Conservation (phyloP, 2,113 vertebrate genomes). For the Dipodomys stephensi region DNA sequence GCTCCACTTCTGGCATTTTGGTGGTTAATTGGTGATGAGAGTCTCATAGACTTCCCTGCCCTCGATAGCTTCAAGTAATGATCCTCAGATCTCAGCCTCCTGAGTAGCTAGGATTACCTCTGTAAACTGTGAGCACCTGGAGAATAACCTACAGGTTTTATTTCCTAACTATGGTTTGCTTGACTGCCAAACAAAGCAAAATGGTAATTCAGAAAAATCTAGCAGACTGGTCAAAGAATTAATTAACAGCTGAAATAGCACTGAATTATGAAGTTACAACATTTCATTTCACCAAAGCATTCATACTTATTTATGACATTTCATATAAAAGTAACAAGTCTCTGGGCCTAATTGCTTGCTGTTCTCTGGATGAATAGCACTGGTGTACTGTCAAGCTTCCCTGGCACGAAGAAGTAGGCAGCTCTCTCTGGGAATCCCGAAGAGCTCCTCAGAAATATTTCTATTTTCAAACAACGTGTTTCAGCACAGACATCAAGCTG, state of each 20-base stretch:
- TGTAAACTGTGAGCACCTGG: background rate
- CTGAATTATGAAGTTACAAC: background rate
- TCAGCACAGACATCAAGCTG: conserved; percentile 23
- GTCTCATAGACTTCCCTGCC: too few relatives aligned
- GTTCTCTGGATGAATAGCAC: conserved; percentile 16
- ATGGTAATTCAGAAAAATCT: background rate
- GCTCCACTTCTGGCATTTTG: too few relatives aligned
- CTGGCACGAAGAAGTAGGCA: background rate
- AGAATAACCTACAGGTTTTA: background rate
- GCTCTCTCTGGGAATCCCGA: conserved; percentile 25
- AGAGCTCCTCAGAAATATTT: conserved; percentile 63
- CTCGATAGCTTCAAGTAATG: too few relatives aligned
- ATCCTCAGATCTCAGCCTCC: too few relatives aligned
- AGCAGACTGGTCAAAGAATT: background rate
- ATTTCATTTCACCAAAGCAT: background rate
- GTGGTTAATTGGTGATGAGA: too few relatives aligned
- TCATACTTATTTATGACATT: background rate
- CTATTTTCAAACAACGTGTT: conserved; percentile 43
- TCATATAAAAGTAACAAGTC: background rate
- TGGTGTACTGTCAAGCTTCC: background rate
- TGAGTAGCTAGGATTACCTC: too few relatives aligned
- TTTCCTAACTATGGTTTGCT: background rate
- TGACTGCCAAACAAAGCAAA: background rate
- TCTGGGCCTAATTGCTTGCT: conserved; percentile 50
- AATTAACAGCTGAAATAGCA: conserved; percentile 23